Conservation (phyloP, 2,797 vertebrate species). For the Pagetopsis macropterus region DNA sequence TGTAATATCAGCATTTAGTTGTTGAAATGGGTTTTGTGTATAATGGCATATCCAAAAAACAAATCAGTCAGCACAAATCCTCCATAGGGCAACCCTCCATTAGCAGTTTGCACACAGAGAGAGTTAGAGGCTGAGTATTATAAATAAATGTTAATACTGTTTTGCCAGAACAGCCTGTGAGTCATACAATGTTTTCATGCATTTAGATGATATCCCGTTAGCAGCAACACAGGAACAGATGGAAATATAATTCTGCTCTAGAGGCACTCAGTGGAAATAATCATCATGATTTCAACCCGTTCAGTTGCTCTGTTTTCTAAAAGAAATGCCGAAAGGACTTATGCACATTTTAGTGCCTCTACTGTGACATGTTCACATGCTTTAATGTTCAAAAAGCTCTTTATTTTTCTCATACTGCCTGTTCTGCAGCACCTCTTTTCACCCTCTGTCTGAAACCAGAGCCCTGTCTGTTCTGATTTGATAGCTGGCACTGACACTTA, state of each 20-base stretch:
- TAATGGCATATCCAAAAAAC: slow-evolving; percentile 10
- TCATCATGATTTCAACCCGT: slow-evolving; percentile 17
- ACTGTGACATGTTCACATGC: too few relatives aligned
- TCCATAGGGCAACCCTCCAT: slow-evolving; percentile 4
- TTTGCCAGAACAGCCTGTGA: slow-evolving; percentile 39
- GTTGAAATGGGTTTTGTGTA: neutral
- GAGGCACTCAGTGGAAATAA: slow-evolving; percentile 10
- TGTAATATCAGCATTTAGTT: neutral
- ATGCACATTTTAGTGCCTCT: too few relatives aligned
- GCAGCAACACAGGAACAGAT: slow-evolving; percentile 27
- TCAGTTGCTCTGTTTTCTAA: slow-evolving; percentile 4
- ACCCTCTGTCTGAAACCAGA: too few relatives aligned
- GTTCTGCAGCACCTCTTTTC: too few relatives aligned
- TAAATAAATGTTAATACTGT: slow-evolving; percentile 24
- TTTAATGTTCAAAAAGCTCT: too few relatives aligned
- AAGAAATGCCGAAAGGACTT: slow-evolving; percentile 1
- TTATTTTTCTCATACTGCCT: too few relatives aligned
- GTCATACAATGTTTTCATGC: slow-evolving; percentile 40
- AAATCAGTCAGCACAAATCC: slow-evolving; percentile 7
- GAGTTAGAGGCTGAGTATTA: slow-evolving; percentile 9
- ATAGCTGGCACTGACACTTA: too few relatives aligned
- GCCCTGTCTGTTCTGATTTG: too few relatives aligned
- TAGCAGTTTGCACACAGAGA: slow-evolving; percentile 11
- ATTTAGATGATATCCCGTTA: slow-evolving; percentile 18
- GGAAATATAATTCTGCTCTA: slow-evolving; percentile 20